Evolutionary conservation across 2,113 vertebrate species (phyloP).

Genomic region (Panthera leo): DNA sequence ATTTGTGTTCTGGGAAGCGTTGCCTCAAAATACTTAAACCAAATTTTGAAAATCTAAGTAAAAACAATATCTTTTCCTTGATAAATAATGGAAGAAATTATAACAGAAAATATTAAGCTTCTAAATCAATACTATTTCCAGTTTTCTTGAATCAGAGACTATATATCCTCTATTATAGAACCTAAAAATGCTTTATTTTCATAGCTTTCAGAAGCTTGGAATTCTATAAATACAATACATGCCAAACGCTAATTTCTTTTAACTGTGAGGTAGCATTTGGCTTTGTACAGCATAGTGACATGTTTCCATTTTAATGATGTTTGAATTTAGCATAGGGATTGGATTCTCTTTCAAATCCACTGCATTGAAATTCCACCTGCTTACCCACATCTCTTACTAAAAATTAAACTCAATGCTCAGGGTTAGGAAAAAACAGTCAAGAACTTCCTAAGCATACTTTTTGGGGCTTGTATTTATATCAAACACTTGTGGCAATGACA

Average conservation of each 20-base stretch:
- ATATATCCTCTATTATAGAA: background rate
- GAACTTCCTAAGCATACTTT: constrained; percentile 41
- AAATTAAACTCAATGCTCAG: constrained; percentile 44
- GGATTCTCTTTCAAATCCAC: constrained; percentile 30
- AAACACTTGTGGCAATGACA: constrained; percentile 34
- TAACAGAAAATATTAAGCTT: constrained; percentile 6
- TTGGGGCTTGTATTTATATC: constrained; percentile 38
- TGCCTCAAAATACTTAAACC: background rate
- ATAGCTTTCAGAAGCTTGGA: constrained; percentile 3
- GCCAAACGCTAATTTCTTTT: constrained; percentile 8
- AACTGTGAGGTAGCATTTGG: constrained; percentile 1
- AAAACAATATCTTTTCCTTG: background rate
- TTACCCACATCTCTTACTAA: constrained; percentile 20
- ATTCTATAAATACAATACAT: background rate
- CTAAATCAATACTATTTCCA: background rate
- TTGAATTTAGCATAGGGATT: constrained; percentile 54
- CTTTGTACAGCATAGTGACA: constrained; percentile 4
- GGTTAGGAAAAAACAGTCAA: constrained; percentile 53
- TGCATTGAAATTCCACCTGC: constrained; percentile 62
- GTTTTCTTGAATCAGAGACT: background rate
- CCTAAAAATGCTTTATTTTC: background rate
- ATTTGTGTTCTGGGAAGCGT: background rate
- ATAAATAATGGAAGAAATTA: background rate
- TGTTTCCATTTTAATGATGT: constrained; percentile 58
- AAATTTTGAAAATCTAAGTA: background rate